Percentiles rank a stretch among this genome's conserved stretches.
phyloP scores from a whole-genome alignment of 92 coral and sea anemone genomes.

The Anthopleura xanthogrammica region DNA sequence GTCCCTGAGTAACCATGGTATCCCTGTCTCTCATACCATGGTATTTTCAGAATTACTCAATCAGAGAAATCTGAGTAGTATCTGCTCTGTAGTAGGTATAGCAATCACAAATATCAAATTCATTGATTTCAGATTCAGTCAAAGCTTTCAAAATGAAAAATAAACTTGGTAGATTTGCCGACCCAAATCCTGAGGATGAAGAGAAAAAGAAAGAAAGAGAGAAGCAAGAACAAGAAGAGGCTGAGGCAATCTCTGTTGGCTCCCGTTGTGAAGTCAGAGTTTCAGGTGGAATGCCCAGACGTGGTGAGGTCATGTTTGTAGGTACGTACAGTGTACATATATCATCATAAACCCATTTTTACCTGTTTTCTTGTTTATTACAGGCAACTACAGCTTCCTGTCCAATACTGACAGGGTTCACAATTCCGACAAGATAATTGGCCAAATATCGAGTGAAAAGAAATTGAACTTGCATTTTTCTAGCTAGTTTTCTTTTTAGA shows the following conservation, averaged over 20 bases:
- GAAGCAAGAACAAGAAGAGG: conserved; percentile 72
- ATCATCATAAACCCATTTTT: not conserved
- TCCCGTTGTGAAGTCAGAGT: conserved; percentile 89
- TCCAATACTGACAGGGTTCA: too few relatives aligned
- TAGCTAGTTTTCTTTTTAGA: too few relatives aligned
- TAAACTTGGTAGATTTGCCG: conserved; percentile 84
- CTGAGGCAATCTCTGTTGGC: conserved; percentile 82
- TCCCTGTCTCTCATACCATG: too few relatives aligned
- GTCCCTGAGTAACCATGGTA: too few relatives aligned
- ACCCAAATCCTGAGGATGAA: conserved; percentile 72
- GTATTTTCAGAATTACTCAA: too few relatives aligned
- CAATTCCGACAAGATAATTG: too few relatives aligned
- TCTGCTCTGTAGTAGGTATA: too few relatives aligned
- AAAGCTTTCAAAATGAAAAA: conserved; percentile 86
- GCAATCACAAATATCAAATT: not conserved
- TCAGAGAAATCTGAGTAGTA: too few relatives aligned
- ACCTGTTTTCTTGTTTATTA: too few relatives aligned
- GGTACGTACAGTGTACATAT: conserved; percentile 45
- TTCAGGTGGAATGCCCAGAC: conserved; percentile 56
- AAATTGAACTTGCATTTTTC: too few relatives aligned
- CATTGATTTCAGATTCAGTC: conserved; percentile 66
- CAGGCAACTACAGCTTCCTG: too few relatives aligned
- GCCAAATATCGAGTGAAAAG: too few relatives aligned
- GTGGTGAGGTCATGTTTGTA: conserved; percentile 92
- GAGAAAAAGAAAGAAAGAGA: conserved; percentile 63